phyloP scores from a whole-genome alignment of 2,888 invertebrate species.

The Crocallis elinguaria region DNA sequence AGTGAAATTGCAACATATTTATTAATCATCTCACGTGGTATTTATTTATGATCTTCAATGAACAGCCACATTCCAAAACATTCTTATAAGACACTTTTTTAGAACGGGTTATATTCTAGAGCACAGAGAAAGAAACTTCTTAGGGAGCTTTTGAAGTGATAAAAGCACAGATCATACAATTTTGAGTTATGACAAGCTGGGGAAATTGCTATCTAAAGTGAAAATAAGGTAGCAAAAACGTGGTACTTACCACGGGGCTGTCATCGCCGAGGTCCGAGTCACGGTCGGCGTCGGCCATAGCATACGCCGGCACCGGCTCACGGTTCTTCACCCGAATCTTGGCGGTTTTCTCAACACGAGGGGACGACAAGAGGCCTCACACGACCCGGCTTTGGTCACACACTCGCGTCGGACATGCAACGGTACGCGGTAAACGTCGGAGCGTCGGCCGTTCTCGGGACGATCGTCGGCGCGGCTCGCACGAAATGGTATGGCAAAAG shows the following conservation, averaged over 20 bases:
- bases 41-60: too few species aligned
- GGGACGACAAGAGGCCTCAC: slow-evolving; percentile 61
- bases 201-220: neutral
- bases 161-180: neutral
- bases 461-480: slow-evolving; percentile 65
- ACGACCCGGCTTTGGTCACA: slow-evolving; percentile 61
- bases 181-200: neutral
- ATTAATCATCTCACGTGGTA: neutral
- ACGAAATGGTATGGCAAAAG: slow-evolving; percentile 68
- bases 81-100: neutral
- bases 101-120: neutral
- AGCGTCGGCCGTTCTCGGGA: slow-evolving; percentile 40
- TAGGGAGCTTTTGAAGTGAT: neutral
- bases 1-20: neutral
- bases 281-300: slow-evolving; percentile 88
- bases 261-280: slow-evolving; percentile 92
- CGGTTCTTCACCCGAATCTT: slow-evolving; percentile 96
- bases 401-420: slow-evolving; percentile 65
- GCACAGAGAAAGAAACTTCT: neutral
- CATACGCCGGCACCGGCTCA: slow-evolving; percentile 94
- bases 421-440: slow-evolving; percentile 37
- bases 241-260: slow-evolving; percentile 88
- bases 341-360: slow-evolving; percentile 78
- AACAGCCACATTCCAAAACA: too few species aligned
- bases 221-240: slow-evolving; percentile 29